Evolutionary conservation across 1,140 invertebrate species (phyloP).

Genomic region (Drosophila lowei): DNA sequence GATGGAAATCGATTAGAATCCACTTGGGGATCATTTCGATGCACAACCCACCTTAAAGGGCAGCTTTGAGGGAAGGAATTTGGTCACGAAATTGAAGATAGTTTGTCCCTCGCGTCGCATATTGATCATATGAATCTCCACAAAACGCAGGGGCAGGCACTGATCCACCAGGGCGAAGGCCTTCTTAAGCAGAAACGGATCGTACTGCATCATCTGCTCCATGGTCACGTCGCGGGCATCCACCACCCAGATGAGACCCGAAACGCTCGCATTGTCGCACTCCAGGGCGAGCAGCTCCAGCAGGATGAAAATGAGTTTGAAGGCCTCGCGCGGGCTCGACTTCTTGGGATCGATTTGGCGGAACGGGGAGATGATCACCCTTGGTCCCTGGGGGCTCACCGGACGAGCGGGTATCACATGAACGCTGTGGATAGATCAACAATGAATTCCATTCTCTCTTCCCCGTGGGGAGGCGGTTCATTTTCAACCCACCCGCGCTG

Average conservation of each 20-base stretch:
- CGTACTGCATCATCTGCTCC: conserved; percentile 75
- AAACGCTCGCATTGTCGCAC: conserved; percentile 62
- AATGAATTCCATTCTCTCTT: conserved; percentile 1
- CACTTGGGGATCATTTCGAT: too few relatives aligned
- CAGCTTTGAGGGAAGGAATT: conserved; percentile 84
- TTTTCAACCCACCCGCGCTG: conserved; percentile 83
- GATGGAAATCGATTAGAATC: too few relatives aligned
- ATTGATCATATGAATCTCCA: conserved; percentile 72
- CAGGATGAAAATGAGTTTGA: conserved; percentile 70
- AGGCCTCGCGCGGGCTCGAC: conserved; percentile 64
- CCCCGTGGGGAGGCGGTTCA: too few relatives aligned
- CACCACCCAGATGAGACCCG: conserved; percentile 59
- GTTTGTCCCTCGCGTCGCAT: conserved; percentile 83
- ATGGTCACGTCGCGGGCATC: conserved; percentile 65
- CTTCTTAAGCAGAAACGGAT: conserved; percentile 69
- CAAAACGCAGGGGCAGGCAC: conserved; percentile 63
- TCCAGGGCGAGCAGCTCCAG: conserved; percentile 71
- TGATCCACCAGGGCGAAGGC: conserved; percentile 60
- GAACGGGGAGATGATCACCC: conserved; percentile 71
- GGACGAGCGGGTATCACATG: conserved; percentile 64
- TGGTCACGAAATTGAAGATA: conserved; percentile 84
- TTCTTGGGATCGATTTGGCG: conserved; percentile 67
- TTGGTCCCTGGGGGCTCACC: conserved; percentile 46
- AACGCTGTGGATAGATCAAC: conserved; percentile 66
- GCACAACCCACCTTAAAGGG: conserved; percentile 82